Evolutionary conservation across 2,113 vertebrate genomes (phyloP).

Genomic region (Tamias sibiricus): DNA sequence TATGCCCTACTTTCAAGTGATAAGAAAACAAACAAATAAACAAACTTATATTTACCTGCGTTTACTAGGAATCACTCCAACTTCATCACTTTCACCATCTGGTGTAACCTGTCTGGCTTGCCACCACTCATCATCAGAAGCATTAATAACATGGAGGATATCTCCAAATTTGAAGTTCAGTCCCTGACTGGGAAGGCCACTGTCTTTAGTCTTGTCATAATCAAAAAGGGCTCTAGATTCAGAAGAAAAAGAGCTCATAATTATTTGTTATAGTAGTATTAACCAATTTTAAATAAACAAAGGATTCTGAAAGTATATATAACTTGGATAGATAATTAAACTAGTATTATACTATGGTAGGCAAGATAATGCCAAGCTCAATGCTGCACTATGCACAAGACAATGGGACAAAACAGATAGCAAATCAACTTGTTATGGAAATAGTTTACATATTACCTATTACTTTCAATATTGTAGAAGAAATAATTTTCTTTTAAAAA

Average conservation of each 20-base stretch:
- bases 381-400: conserved; percentile 5
- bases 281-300: conserved; percentile 41
- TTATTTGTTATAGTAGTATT: conserved; percentile 38
- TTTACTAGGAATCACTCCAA: conserved; percentile 92
- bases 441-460: conserved; percentile 9
- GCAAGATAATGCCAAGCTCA: conserved; percentile 34
- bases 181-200: conserved; percentile 92
- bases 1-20: neutral
- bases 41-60: conserved; percentile 85
- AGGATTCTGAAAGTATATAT: conserved; percentile 29
- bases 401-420: neutral
- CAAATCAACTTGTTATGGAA: conserved; percentile 27
- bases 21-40: neutral
- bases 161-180: conserved; percentile 91
- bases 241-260: conserved; percentile 58
- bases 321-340: conserved; percentile 27
- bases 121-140: conserved; percentile 93
- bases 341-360: neutral
- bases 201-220: conserved; percentile 92
- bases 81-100: conserved; percentile 90
- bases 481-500: neutral
- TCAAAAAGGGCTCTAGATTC: conserved; percentile 90
- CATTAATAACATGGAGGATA: conserved; percentile 92
- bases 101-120: conserved; percentile 90
- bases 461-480: neutral